phyloP scores from a whole-genome alignment of 2,797 vertebrate species.

The Myotis planiceps region DNA sequence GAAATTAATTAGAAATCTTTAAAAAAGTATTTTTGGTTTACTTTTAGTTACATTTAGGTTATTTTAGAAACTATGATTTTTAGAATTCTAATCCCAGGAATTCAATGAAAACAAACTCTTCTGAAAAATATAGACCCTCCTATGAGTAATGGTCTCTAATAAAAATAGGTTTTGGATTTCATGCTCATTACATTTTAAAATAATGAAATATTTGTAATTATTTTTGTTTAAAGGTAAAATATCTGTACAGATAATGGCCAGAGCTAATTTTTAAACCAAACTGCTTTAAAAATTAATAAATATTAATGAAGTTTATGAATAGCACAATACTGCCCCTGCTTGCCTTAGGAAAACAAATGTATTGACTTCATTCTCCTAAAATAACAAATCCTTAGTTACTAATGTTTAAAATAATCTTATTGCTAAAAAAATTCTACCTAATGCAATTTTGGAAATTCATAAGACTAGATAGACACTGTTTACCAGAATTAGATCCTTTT shows the following conservation, averaged over 20 bases:
- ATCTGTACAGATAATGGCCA: slow-evolving; percentile 61
- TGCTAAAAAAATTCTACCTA: slow-evolving; percentile 59
- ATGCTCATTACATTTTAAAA: slow-evolving; percentile 70
- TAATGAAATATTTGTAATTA: slow-evolving; percentile 67
- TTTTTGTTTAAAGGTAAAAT: slow-evolving; percentile 75
- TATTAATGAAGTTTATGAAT: slow-evolving; percentile 70
- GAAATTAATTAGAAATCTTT: slow-evolving; percentile 50
- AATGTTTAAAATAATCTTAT: slow-evolving; percentile 73
- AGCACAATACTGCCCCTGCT: slow-evolving; percentile 66
- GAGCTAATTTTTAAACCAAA: slow-evolving; percentile 45
- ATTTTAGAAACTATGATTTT: slow-evolving; percentile 67
- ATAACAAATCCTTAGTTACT: slow-evolving; percentile 65
- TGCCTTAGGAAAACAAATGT: slow-evolving; percentile 64
- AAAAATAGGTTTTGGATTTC: slow-evolving; percentile 59
- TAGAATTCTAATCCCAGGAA: slow-evolving; percentile 33
- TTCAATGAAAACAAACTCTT: slow-evolving; percentile 64
- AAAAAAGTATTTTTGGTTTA: slow-evolving; percentile 59
- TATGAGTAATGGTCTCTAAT: slow-evolving; percentile 49
- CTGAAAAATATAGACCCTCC: slow-evolving; percentile 36
- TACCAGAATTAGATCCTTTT: slow-evolving; percentile 37
- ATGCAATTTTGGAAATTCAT: slow-evolving; percentile 61
- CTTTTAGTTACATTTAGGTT: slow-evolving; percentile 67
- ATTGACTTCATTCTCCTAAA: slow-evolving; percentile 71
- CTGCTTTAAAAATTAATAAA: slow-evolving; percentile 70
- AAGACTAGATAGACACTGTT: slow-evolving; percentile 49